A percentile compares a stretch with the other conserved stretches of the same genome.
Conservation (phyloP, 2,888 invertebrate genomes). For the Diaphora mendica region DNA sequence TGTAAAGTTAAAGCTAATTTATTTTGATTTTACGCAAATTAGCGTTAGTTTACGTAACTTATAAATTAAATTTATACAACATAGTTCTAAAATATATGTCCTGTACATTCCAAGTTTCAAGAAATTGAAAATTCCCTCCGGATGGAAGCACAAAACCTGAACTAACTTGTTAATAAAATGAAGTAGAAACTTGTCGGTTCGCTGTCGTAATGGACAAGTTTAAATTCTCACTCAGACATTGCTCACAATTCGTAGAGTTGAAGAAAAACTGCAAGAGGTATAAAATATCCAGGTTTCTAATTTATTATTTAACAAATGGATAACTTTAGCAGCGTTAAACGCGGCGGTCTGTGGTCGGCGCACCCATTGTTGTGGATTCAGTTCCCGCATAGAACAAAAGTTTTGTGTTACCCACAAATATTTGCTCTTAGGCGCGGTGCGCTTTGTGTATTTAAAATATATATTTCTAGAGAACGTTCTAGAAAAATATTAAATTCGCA, state of each 20-base stretch:
- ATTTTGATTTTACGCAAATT: not conserved
- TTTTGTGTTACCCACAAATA: constrained; percentile 11
- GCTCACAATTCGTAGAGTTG: constrained; percentile 22
- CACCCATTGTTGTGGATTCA: not conserved
- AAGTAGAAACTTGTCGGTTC: constrained; percentile 44
- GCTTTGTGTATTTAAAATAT: not conserved
- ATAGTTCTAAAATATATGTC: constrained; percentile 23
- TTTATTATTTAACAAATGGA: constrained; percentile 2
- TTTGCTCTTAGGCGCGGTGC: not conserved
- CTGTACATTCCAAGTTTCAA: constrained; percentile 24
- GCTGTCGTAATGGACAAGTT: constrained; percentile 62
- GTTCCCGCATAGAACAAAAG: constrained; percentile 6
- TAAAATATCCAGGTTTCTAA: not conserved
- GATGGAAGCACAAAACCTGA: constrained; percentile 36
- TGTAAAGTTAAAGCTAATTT: not conserved
- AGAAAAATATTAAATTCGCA: not conserved
- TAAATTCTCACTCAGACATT: constrained; percentile 50
- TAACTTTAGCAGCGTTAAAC: not conserved
- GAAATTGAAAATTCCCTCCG: constrained; percentile 22
- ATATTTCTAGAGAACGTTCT: not conserved
- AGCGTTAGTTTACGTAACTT: constrained; percentile 2
- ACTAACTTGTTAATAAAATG: constrained; percentile 57
- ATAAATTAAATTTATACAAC: constrained; percentile 26
- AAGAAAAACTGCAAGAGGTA: constrained; percentile 2
- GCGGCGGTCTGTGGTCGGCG: not conserved